Evolutionary conservation across 2,113 vertebrate genomes (phyloP).

Genomic region (Egretta garzetta): DNA sequence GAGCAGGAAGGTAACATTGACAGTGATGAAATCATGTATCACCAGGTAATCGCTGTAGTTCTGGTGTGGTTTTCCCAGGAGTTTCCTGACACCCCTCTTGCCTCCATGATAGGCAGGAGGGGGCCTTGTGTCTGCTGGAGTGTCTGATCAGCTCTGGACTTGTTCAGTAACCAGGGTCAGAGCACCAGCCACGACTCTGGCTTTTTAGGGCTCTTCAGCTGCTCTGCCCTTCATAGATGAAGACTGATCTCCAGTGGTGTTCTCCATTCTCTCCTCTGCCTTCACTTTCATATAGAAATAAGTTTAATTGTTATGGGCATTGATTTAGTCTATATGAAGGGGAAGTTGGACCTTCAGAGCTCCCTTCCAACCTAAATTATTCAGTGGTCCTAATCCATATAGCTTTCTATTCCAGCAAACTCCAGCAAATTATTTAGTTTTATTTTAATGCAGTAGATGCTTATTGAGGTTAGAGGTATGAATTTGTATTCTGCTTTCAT

Average conservation of each 20-base stretch:
- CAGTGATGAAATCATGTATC: too few species aligned
- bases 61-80: background rate
- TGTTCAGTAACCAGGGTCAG: background rate
- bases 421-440: background rate
- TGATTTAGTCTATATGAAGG: background rate
- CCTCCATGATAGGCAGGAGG: background rate
- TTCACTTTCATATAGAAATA: background rate
- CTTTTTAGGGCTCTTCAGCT: background rate
- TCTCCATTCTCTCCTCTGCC: background rate
- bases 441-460: background rate
- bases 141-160: background rate
- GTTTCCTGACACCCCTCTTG: background rate
- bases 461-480: background rate
- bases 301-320: background rate
- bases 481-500: background rate
- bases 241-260: background rate
- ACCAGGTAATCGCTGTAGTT: background rate
- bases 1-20: background rate
- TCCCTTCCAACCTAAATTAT: background rate
- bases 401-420: background rate
- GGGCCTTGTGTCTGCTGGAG: rapidly evolving
- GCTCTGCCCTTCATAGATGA: background rate
- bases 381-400: background rate
- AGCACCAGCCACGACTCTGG: background rate
- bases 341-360: background rate